A percentile compares a stretch with the other conserved stretches of the same genome.
Conservation (phyloP, 1,140 invertebrate species). For the Papilio helenus region DNA sequence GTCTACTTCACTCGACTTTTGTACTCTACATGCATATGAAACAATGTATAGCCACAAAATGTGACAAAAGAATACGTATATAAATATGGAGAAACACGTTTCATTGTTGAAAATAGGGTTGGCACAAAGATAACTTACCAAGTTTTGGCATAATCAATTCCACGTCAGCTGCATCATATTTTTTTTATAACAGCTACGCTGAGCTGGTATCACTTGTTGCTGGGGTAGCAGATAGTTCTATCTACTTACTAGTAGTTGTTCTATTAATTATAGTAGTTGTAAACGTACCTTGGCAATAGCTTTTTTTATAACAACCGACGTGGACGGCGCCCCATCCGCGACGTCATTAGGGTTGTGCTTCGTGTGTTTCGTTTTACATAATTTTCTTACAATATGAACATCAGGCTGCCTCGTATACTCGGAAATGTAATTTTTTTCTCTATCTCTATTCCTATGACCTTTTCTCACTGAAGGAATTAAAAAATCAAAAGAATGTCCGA, state of each 20-base stretch:
- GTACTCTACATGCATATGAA: no score
- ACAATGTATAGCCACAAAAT: no score
- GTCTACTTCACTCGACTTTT: not conserved
- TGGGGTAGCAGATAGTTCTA: not conserved
- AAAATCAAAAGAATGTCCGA: conserved; percentile 63
- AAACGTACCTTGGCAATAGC: conserved; percentile 10
- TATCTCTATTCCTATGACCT: conserved; percentile 36
- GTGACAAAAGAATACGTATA: not conserved
- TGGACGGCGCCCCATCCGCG: conserved; percentile 11
- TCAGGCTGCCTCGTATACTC: conserved; percentile 28
- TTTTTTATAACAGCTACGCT: no score
- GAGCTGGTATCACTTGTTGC: not conserved
- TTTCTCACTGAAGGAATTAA: conserved; percentile 58
- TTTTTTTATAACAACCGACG: conserved; percentile 32
- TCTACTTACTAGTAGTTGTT: not conserved
- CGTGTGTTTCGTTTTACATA: conserved; percentile 25
- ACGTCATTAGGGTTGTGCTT: conserved; percentile 26
- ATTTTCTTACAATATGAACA: conserved; percentile 35
- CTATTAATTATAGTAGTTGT: not conserved
- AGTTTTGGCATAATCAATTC: no score
- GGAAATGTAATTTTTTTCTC: conserved; percentile 26
- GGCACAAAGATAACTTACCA: no score
- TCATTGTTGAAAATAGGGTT: no score
- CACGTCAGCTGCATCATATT: no score
- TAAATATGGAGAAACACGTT: not conserved